Conservation (phyloP, 2,797 vertebrate species). For the Myotis planiceps region DNA sequence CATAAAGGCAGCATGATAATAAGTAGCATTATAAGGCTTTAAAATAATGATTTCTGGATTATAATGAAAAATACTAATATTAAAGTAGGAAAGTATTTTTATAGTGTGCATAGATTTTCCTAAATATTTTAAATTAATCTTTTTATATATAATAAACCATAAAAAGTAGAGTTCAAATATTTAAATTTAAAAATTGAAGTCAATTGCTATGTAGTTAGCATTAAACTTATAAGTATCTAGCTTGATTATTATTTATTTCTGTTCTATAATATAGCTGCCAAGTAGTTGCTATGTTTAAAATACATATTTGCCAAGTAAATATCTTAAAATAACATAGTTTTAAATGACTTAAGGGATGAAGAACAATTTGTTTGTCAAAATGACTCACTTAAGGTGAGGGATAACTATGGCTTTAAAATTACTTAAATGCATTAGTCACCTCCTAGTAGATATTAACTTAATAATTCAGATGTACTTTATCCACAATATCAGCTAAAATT, state of each 20-base stretch:
- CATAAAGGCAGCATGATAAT: not conserved
- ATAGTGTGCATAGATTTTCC: not conserved
- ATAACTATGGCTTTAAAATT: constrained; percentile 60
- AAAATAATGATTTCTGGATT: not conserved
- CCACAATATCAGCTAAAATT: constrained; percentile 6
- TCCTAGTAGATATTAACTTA: constrained; percentile 16
- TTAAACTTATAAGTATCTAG: constrained; percentile 26
- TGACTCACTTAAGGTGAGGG: constrained; percentile 67
- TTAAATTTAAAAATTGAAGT: constrained; percentile 53
- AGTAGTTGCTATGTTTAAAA: constrained; percentile 76
- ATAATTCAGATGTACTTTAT: constrained; percentile 48
- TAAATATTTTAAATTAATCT: constrained; percentile 22
- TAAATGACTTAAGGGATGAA: constrained; percentile 61
- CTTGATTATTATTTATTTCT: constrained; percentile 58
- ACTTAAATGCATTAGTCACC: constrained; percentile 64
- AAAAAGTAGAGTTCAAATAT: not conserved
- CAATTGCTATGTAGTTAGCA: not conserved
- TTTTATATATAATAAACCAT: constrained; percentile 12
- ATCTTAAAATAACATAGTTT: constrained; percentile 64
- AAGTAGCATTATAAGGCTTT: not conserved
- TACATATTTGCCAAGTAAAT: constrained; percentile 59
- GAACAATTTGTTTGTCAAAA: constrained; percentile 66
- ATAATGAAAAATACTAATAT: not conserved
- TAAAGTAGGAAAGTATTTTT: not conserved
- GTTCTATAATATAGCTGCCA: constrained; percentile 51